Base-by-base conservation (phyloP, 2,797 vertebrate genomes). In the Pangasius djambal region DNA sequence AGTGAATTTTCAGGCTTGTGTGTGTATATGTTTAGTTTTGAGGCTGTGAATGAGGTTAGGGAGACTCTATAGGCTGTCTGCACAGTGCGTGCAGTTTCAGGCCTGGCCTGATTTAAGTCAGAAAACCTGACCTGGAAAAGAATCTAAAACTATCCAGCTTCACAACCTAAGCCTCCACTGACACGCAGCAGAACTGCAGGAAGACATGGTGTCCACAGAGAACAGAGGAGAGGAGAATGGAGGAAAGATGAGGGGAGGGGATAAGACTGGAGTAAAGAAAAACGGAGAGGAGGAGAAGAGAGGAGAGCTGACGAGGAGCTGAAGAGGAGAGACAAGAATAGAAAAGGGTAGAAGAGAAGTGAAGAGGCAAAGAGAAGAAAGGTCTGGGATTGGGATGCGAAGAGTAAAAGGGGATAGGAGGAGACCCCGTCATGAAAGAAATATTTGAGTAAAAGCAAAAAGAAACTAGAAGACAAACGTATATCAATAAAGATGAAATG, bases 71-170 rank as follows among this genome's bases (percentile, higher is more conserved):
- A 67, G 59, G 63, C 79, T 63, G 78, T 69, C 86, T 81, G 37
- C 31, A 82, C 61, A 48, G 86, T 59, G 34, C 2, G 57, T 50
- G 63, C 72, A 78, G 83, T 70, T 57, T 81, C 88, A 86, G 74
- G 55, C 55, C 52, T 87, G 50, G 74, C 85, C 55, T 85, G 77
- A 37, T 90, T 44, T 67, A 74, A 88, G 77, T 87, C 85, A 67
- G 72, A 52, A 90, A 37, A 87, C 25, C 78, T 88, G 88, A 88
- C 88, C 86, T 86, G 86, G 15, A 91, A 91, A 88, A 81, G 59
- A 82, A 87, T 77, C 82, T n/a, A 83, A 89, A 89, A 88, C 72
- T 74, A 87, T 86, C 89, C 78, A 57, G 55, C 83, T 79, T 63
- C 52, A 81, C 52, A 86, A 34, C 70, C 63, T 37, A 74, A 88